phyloP scores from a whole-genome alignment of 2,113 vertebrate species.

The Rallus limicola region DNA sequence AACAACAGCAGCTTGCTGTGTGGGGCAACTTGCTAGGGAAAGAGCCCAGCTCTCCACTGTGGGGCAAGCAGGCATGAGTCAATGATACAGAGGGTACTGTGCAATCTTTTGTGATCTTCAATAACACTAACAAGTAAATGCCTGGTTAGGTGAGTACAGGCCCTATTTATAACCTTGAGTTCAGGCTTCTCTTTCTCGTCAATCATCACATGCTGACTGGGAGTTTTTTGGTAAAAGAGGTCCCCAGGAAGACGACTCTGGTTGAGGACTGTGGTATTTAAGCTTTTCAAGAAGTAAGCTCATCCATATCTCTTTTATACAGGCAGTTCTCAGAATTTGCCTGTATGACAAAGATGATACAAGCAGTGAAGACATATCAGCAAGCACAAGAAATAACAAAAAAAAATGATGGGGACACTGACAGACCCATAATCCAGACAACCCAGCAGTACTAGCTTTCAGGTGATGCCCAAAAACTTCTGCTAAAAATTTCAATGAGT shows the following conservation, averaged over 20 bases:
- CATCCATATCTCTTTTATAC: not conserved
- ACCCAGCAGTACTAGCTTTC: not conserved
- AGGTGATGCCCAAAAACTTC: not conserved
- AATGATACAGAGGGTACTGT: not conserved
- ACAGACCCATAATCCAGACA: not conserved
- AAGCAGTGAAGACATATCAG: not conserved
- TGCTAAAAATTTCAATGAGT: not conserved
- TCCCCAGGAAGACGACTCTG: not conserved
- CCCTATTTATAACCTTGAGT: not conserved
- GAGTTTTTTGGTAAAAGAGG: not conserved
- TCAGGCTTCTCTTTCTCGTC: not conserved
- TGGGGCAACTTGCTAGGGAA: not conserved
- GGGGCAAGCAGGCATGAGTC: not conserved
- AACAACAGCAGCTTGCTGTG: not conserved
- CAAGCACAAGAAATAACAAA: not conserved
- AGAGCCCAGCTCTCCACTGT: not conserved
- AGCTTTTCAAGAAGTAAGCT: not conserved
- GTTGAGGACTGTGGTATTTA: not conserved
- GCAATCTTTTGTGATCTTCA: not conserved
- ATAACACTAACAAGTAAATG: not conserved
- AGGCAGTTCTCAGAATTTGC: not conserved
- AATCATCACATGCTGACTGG: not conserved
- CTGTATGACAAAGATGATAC: not conserved
- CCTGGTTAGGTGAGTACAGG: not conserved
- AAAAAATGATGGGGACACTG: not conserved